These are phyloP conservation scores for Chelidonichthys spinosus DNA, from an alignment of 2,797 vertebrate genomes.

Conservation along the genomic window DNA sequence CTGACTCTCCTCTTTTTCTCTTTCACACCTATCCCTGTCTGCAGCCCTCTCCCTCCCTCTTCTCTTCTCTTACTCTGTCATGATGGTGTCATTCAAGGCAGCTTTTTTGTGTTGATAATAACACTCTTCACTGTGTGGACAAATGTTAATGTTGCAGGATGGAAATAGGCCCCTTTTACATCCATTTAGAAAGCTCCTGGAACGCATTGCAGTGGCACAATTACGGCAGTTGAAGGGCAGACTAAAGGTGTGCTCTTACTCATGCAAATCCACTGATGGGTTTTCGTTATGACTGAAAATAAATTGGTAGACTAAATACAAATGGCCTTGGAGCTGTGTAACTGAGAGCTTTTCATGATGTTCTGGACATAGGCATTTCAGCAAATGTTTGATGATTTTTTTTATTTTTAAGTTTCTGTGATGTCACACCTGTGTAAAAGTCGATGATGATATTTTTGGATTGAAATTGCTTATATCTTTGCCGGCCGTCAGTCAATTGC, in stretches of 20 bases:
- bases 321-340: slow-evolving; percentile 21
- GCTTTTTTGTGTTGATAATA: slow-evolving; percentile 22
- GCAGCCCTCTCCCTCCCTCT: slow-evolving; percentile 9
- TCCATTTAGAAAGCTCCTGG: slow-evolving; percentile 35
- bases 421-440: not conserved
- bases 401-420: not conserved
- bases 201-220: slow-evolving; percentile 11
- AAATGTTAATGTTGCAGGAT: slow-evolving; percentile 55
- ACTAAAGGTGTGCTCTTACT: slow-evolving; percentile 17
- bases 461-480: not conserved
- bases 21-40: slow-evolving; percentile 30
- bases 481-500: not conserved
- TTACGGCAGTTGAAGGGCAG: slow-evolving; percentile 26
- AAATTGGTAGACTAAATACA: slow-evolving; percentile 28
- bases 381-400: slow-evolving; percentile 2
- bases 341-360: not conserved
- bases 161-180: slow-evolving; percentile 55
- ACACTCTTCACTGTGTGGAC: slow-evolving; percentile 36
- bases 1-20: slow-evolving; percentile 3
- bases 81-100: slow-evolving; percentile 18
- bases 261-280: slow-evolving; percentile 38
- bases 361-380: not conserved
- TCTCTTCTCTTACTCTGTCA: slow-evolving; percentile 18
- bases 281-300: slow-evolving; percentile 21
- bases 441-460: not conserved